These are phyloP conservation scores for Neodiprion pinetum DNA, from an alignment of 1,140 invertebrate genomes.

Conservation along the genomic window DNA sequence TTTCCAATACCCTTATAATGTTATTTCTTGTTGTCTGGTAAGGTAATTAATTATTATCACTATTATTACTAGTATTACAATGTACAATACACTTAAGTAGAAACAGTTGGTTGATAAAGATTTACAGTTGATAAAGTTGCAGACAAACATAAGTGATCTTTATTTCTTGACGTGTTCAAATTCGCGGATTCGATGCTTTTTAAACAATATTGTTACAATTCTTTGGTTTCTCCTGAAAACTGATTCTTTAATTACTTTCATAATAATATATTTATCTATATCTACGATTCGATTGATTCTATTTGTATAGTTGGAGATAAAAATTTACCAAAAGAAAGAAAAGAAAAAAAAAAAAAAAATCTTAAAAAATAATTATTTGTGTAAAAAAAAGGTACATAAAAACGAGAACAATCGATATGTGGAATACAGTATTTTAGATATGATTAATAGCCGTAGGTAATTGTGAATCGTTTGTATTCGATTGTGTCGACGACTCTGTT, in stretches of 20 bases:
- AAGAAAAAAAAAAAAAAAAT: no score
- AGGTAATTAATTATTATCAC: no score
- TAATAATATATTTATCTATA: conserved; percentile 8
- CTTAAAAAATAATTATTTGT: no score
- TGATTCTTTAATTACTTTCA: conserved; percentile 13
- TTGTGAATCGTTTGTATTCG: background rate
- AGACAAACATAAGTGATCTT: no score
- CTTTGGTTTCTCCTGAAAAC: background rate
- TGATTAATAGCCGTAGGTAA: background rate
- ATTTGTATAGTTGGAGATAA: background rate
- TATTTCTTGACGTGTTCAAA: background rate
- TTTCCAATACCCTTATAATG: conserved; percentile 1
- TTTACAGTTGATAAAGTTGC: no score
- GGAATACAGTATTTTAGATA: background rate
- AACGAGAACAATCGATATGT: no score
- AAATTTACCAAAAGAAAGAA: no score
- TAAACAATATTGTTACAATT: no score
- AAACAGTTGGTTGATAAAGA: no score
- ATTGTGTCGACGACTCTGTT: background rate
- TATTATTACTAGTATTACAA: no score
- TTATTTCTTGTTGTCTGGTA: background rate
- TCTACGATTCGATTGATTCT: conserved; percentile 10
- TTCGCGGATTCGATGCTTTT: background rate
- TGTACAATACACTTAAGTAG: no score
- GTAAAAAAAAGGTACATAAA: no score